Base-by-base conservation (phyloP, 2,797 vertebrate species). In the Enteromius trimaculatus region DNA sequence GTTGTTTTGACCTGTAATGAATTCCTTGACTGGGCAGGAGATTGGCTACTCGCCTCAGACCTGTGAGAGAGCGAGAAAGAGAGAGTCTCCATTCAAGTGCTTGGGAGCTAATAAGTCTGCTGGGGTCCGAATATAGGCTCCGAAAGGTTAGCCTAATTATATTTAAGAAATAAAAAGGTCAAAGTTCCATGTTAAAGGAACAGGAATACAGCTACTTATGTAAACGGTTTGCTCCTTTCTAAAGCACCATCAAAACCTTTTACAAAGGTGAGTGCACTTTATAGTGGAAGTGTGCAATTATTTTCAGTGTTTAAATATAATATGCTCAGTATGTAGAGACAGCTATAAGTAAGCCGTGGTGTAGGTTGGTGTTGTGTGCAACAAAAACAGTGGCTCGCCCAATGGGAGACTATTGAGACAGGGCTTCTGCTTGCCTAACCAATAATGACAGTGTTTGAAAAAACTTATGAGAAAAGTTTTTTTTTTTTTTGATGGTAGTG, bases 91-190 rank as follows among this genome's bases (percentile, higher is more conserved):
- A 75, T 88, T 88, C 91, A 86, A 92, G 89, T 92, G 89, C 88
- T 75, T 62, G 81, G 79, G 85, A 78, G 81, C 88, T 95, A 95
- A 95, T 95, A 92, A 94, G 93, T 90, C 91, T 79, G 90, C 91
- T 81, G 89, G 92, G 93, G 92, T 90, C 79, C 87, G 86, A 88
- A 86, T 89, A 88, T 90, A 90, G 90, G 84, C 87, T 92, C 91
- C 81, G 85, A 94, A 95, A 95, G 94, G 94, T 95, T 95, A 94
- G 90, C 89, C 93, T 92, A 94, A 95, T 95, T 95, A 95, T 94
- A 93, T 92, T 87, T 80, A 87, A 89, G 92, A 86, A 92, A 94
- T 94, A 95, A 92, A 95, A 95, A 95, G 94, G 94, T 94, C 93
- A 94, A 80, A 84, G 89, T 91, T 90, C 89, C 81, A 85, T 91